Evolutionary conservation across 2,888 invertebrate genomes (phyloP).

Genomic region (Sphaerophoria rueppellii): DNA sequence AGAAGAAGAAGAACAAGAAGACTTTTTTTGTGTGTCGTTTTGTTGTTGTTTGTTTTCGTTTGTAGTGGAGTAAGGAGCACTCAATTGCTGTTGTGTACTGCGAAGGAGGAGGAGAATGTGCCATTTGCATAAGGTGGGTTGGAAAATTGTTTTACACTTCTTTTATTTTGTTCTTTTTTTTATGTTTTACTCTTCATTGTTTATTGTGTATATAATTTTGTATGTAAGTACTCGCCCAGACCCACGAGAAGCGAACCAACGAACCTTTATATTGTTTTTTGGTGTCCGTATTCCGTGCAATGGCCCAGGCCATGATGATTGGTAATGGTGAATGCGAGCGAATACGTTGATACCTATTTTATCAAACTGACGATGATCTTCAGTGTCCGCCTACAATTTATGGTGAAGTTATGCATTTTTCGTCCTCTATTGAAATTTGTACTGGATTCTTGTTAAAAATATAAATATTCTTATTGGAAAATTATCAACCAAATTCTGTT

Average conservation of each 20-base stretch:
- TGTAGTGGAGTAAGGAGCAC: constrained; percentile 51
- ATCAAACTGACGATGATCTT: constrained; percentile 19
- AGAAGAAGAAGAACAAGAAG: constrained; percentile 45
- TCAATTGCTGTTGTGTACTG: constrained; percentile 28
- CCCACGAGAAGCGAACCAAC: not conserved
- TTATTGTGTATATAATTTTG: not conserved
- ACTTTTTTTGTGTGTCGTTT: constrained; percentile 53
- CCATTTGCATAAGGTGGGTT: constrained; percentile 72
- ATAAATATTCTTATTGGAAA: not conserved
- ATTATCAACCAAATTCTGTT: no score
- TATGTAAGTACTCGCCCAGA: not conserved
- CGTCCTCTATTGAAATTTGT: not conserved
- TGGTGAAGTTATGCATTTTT: constrained; percentile 3
- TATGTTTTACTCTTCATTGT: constrained; percentile 33
- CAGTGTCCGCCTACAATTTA: constrained; percentile 22
- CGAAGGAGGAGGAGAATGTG: constrained; percentile 57
- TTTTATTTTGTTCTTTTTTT: constrained; percentile 8
- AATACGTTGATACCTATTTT: not conserved
- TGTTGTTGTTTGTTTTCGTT: constrained; percentile 51
- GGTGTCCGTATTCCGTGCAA: constrained; percentile 4
- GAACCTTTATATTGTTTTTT: constrained; percentile 15
- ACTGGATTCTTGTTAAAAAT: no score
- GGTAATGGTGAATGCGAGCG: not conserved
- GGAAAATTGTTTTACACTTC: constrained; percentile 43
- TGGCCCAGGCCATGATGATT: not conserved